Evolutionary conservation across 2,113 vertebrate species (phyloP).

Genomic region (Aphyosemion australe): DNA sequence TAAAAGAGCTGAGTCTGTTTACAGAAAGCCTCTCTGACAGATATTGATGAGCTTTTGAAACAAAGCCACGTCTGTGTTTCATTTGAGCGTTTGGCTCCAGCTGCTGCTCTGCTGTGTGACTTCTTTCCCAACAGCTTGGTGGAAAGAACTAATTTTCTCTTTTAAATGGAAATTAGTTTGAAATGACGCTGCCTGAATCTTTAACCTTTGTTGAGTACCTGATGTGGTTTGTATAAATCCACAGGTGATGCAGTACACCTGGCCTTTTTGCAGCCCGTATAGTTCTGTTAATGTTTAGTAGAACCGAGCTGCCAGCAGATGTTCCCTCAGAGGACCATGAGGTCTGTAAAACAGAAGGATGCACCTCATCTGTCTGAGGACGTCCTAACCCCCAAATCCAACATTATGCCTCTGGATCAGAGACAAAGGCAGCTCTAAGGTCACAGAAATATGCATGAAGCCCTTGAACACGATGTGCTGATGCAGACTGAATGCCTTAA

Average conservation of each 20-base stretch:
- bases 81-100: conserved; percentile 42
- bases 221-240: conserved; percentile 22
- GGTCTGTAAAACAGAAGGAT: no score
- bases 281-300: conserved; percentile 76
- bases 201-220: conserved; percentile 1
- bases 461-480: no score
- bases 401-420: no score
- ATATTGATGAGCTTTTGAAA: conserved; percentile 34
- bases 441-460: no score
- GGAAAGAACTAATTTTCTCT: conserved; percentile 6
- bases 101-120: conserved; percentile 26
- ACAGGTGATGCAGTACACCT: conserved; percentile 28
- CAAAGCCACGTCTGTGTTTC: conserved; percentile 42
- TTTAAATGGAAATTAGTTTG: neutral
- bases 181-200: neutral
- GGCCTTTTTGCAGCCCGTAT: conserved; percentile 79
- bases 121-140: conserved; percentile 19
- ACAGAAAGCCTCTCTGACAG: conserved; percentile 25
- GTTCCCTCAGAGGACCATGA: no score
- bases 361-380: no score
- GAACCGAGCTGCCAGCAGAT: conserved; percentile 49
- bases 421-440: no score
- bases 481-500: no score
- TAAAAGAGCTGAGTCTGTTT: conserved; percentile 46
- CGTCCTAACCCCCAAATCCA: no score